Evolutionary conservation across 2,888 invertebrate genomes (phyloP).

Genomic region (Cactoblastis cactorum): DNA sequence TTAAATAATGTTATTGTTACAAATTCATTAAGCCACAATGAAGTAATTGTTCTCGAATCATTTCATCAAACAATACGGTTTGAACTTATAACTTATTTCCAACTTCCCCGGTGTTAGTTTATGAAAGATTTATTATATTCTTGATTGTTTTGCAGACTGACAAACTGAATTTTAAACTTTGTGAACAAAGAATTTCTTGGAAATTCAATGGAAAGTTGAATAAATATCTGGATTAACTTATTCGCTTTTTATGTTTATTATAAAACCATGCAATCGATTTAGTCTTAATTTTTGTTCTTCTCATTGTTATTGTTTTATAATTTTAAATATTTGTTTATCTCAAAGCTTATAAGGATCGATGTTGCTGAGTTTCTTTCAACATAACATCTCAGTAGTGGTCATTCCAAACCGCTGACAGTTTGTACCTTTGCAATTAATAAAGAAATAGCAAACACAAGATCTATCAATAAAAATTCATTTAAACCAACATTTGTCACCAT

Average conservation of each 20-base stretch:
- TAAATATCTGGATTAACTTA: background rate
- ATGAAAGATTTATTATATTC: slow-evolving; percentile 1
- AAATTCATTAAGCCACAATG: background rate
- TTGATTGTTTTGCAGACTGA: background rate
- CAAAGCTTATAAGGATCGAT: too few relatives aligned
- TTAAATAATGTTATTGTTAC: background rate
- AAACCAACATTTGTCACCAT: background rate
- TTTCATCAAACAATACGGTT: background rate
- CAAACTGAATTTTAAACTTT: background rate
- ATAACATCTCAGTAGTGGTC: too few relatives aligned
- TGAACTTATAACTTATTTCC: background rate
- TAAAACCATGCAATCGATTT: background rate
- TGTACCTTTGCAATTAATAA: too few relatives aligned
- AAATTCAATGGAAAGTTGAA: background rate
- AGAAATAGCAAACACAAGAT: too few relatives aligned
- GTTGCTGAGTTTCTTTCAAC: too few relatives aligned
- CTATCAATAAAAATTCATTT: background rate
- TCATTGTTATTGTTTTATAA: too few relatives aligned
- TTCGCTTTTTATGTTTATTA: background rate
- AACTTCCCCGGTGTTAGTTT: background rate
- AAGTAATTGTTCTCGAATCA: background rate
- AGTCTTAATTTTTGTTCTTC: too few relatives aligned
- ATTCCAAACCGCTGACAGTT: too few relatives aligned
- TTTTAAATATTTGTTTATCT: too few relatives aligned
- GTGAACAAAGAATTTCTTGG: background rate